Conservation (phyloP, 1,140 invertebrate genomes). For the Trichomalopsis sarcophagae region DNA sequence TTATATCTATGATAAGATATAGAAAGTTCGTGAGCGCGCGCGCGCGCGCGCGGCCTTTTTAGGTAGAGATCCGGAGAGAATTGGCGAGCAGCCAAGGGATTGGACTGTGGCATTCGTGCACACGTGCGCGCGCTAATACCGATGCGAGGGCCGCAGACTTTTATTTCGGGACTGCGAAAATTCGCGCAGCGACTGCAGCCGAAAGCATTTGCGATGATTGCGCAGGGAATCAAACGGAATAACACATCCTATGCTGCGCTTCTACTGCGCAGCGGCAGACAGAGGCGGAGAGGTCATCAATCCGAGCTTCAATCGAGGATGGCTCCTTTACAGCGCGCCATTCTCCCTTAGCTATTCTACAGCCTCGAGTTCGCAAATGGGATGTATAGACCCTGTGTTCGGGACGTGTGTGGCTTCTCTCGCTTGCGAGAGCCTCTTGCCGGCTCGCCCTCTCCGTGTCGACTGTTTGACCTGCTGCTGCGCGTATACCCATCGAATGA, state of each 20-base stretch:
- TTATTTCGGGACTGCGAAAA: background rate
- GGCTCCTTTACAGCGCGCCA: background rate
- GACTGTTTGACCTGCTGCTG: background rate
- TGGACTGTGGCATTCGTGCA: slow-evolving; percentile 6
- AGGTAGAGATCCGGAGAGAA: slow-evolving; percentile 56
- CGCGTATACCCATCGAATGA: too few species aligned
- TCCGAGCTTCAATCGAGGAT: background rate
- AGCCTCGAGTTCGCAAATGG: background rate
- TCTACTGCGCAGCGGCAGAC: background rate
- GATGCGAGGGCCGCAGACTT: background rate
- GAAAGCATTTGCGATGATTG: background rate
- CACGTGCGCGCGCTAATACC: background rate
- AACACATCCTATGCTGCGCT: background rate
- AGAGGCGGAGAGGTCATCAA: background rate
- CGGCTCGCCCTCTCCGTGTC: background rate
- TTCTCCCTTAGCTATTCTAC: background rate
- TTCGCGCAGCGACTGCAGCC: background rate
- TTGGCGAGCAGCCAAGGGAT: slow-evolving; percentile 65
- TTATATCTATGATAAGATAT: slow-evolving; percentile 52
- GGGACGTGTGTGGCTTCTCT: background rate
- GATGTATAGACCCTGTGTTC: background rate
- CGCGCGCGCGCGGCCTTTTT: background rate
- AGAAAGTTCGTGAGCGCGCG: background rate
- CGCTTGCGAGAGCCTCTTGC: background rate
- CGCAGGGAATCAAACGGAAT: background rate